phyloP scores from a whole-genome alignment of 2,888 invertebrate genomes.

The Muschampia plurimacula region DNA sequence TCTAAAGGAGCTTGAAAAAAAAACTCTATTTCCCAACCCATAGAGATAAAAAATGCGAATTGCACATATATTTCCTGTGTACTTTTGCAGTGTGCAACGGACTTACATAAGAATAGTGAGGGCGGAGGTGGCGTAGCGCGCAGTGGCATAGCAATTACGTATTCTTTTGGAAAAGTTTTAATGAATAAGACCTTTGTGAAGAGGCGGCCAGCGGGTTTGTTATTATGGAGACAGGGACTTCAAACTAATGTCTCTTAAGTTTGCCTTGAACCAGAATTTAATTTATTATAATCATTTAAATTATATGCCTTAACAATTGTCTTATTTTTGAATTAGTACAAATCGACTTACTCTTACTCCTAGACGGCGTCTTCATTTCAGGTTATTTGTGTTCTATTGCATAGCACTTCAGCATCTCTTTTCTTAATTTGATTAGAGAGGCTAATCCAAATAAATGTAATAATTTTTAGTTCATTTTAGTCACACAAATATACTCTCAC shows the following conservation, averaged over 20 bases:
- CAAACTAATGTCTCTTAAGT: constrained; percentile 10
- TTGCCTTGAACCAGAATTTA: background rate
- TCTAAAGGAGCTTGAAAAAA: background rate
- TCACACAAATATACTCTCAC: too few relatives aligned
- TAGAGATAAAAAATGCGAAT: constrained; percentile 8
- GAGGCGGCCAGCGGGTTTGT: constrained; percentile 29
- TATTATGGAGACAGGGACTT: constrained; percentile 27
- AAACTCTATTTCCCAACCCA: background rate
- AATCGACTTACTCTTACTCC: too few relatives aligned
- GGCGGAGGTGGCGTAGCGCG: constrained; percentile 26
- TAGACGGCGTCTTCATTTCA: too few relatives aligned
- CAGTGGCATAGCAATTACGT: constrained; percentile 34
- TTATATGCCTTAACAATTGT: background rate
- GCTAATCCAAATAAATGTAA: too few relatives aligned
- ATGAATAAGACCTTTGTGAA: constrained; percentile 39
- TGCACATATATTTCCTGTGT: constrained; percentile 26
- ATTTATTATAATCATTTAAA: background rate
- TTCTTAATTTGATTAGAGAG: too few relatives aligned
- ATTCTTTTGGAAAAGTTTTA: constrained; percentile 39
- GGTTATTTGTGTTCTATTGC: too few relatives aligned
- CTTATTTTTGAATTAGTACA: background rate
- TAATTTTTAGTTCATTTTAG: too few relatives aligned
- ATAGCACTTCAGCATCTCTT: too few relatives aligned
- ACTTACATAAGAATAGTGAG: constrained; percentile 33
- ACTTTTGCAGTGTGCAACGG: constrained; percentile 18